phyloP scores from a whole-genome alignment of 2,888 invertebrate genomes.

The Patella pellucida region DNA sequence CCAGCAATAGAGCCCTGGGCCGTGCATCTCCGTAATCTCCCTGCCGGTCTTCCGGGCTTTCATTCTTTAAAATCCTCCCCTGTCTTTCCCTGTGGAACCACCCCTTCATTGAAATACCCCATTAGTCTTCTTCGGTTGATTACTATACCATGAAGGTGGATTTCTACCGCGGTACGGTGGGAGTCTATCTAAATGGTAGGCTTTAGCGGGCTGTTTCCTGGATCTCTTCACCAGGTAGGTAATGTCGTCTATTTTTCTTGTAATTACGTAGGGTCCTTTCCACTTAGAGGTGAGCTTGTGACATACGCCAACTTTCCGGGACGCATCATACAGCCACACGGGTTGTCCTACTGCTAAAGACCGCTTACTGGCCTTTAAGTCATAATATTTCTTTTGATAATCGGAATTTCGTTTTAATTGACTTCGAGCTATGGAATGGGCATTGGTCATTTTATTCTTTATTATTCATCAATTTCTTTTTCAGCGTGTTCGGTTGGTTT shows the following conservation, averaged over 20 bases:
- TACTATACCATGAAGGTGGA: slow-evolving; percentile 24
- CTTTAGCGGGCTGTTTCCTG: slow-evolving; percentile 20
- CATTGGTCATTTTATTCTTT: not conserved
- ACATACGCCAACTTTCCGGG: slow-evolving; percentile 27
- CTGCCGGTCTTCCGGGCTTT: not conserved
- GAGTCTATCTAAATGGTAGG: slow-evolving; percentile 31
- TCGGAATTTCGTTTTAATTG: not conserved
- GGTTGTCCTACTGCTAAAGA: slow-evolving; percentile 18
- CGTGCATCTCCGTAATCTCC: not conserved
- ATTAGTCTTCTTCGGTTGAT: not conserved
- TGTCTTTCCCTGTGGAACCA: too few species aligned
- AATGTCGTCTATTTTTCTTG: slow-evolving; percentile 27
- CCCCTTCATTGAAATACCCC: too few species aligned
- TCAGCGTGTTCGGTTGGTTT: not conserved
- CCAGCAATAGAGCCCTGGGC: not conserved
- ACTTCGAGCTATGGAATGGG: not conserved
- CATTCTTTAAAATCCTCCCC: too few species aligned
- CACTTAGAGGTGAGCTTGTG: slow-evolving; percentile 29
- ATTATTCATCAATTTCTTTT: not conserved
- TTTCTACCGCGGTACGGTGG: slow-evolving; percentile 28
- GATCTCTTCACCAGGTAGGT: slow-evolving; percentile 32
- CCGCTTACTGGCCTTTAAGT: slow-evolving; percentile 18
- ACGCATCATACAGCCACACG: slow-evolving; percentile 32
- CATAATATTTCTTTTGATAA: slow-evolving; percentile 25
- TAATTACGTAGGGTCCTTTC: slow-evolving; percentile 32